phyloP scores from a whole-genome alignment of 1,140 invertebrate genomes.

The Drosophila sechellia region DNA sequence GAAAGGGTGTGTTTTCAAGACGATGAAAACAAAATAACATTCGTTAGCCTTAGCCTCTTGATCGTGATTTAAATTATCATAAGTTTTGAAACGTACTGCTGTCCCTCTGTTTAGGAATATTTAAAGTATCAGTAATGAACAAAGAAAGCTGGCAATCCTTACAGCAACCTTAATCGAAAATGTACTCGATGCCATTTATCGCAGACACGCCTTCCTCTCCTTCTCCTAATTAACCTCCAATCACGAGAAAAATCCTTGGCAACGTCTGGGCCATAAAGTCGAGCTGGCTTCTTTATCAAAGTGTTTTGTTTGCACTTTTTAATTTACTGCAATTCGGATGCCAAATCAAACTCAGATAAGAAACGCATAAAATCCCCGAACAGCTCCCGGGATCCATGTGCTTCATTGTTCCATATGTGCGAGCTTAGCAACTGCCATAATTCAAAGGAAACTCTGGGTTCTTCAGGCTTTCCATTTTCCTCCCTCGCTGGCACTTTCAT shows the following conservation, averaged over 20 bases:
- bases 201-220: neutral
- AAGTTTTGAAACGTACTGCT: neutral
- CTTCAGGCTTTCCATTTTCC: conserved; percentile 11
- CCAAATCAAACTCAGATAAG: conserved; percentile 75
- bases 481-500: conserved; percentile 34
- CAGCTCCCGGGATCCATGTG: conserved; percentile 18
- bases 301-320: conserved; percentile 81
- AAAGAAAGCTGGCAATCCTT: neutral
- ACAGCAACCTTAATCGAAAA: conserved; percentile 7
- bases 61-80: conserved; percentile 38
- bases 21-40: conserved; percentile 14
- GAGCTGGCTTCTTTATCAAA: conserved; percentile 58
- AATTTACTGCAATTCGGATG: conserved; percentile 80
- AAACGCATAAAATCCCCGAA: conserved; percentile 64
- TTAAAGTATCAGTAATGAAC: neutral
- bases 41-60: conserved; percentile 50
- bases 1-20: neutral
- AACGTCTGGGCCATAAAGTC: conserved; percentile 57
- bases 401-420: conserved; percentile 48
- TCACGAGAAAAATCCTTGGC: neutral
- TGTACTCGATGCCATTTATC: conserved; percentile 8
- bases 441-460: conserved; percentile 44
- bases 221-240: conserved; percentile 23
- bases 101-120: no score
- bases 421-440: conserved; percentile 70